These are phyloP conservation scores for Conus ventricosus DNA, from an alignment of 1,140 invertebrate species.

Conservation along the genomic window DNA sequence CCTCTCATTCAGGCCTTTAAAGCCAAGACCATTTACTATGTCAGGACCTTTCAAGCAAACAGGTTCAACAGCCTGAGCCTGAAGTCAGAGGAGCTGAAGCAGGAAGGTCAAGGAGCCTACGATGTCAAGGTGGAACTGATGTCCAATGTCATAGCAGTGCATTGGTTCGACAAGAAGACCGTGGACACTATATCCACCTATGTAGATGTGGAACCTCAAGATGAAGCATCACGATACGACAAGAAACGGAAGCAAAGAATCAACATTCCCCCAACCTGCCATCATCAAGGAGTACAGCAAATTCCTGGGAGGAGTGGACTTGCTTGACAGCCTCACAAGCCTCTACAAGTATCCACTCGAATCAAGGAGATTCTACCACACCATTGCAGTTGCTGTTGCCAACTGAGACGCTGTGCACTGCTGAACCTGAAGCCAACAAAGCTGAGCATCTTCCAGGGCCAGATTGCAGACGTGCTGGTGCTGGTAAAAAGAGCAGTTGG, in stretches of 20 bases:
- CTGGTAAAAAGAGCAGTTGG: no score
- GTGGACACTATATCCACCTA: slow-evolving; percentile 45
- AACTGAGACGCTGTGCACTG: no score
- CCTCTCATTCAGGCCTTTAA: slow-evolving; percentile 36
- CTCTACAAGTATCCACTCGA: no score
- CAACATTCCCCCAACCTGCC: slow-evolving; percentile 62
- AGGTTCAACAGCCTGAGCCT: slow-evolving; percentile 34
- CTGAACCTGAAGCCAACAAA: no score
- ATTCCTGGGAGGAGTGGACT: no score
- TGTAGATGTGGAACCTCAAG: slow-evolving; percentile 36
- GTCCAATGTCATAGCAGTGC: slow-evolving; percentile 34
- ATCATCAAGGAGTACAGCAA: slow-evolving; percentile 70
- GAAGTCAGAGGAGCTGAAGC: slow-evolving; percentile 46
- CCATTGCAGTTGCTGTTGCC: no score
- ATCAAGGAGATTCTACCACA: no score
- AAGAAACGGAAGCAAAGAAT: slow-evolving; percentile 60
- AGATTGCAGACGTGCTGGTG: no score
- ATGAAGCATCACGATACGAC: slow-evolving; percentile 39
- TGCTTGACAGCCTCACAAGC: no score
- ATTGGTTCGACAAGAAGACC: slow-evolving; percentile 46
- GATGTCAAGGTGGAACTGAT: slow-evolving; percentile 41
- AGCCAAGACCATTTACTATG: slow-evolving; percentile 24
- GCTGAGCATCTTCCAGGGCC: no score
- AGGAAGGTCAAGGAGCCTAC: slow-evolving; percentile 40
- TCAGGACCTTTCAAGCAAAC: slow-evolving; percentile 49